Conservation (phyloP, 2,797 vertebrate species). For the Chrosomus eos region DNA sequence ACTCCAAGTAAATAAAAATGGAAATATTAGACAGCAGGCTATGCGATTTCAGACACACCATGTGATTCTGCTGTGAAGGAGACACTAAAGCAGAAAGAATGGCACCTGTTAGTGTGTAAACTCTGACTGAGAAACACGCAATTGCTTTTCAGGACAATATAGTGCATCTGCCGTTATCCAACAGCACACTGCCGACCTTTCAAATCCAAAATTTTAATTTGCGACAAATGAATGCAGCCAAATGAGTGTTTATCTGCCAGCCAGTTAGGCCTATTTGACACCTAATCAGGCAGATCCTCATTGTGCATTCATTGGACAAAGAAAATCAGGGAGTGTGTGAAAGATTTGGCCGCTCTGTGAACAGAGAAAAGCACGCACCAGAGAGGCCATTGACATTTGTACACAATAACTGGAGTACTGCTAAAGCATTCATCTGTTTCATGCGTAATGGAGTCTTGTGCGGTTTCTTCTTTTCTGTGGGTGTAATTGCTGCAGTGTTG, state of each 20-base stretch:
- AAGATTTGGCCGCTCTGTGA: background rate
- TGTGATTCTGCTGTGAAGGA: background rate
- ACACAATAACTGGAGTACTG: slow-evolving; percentile 37
- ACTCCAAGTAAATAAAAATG: no score
- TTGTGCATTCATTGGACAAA: slow-evolving; percentile 18
- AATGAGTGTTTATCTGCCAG: slow-evolving; percentile 25
- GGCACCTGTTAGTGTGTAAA: background rate
- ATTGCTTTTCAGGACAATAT: background rate
- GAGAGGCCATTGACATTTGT: slow-evolving; percentile 36
- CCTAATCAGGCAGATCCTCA: slow-evolving; percentile 18
- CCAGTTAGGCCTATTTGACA: slow-evolving; percentile 19
- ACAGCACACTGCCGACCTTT: background rate
- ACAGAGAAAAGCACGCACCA: slow-evolving; percentile 2
- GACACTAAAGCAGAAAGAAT: background rate
- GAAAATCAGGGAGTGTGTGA: slow-evolving; percentile 16
- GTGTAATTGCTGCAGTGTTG: slow-evolving; percentile 49
- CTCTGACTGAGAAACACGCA: background rate
- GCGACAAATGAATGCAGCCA: slow-evolving; percentile 7
- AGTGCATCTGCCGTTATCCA: background rate
- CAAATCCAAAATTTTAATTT: slow-evolving; percentile 28
- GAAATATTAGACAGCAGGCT: background rate
- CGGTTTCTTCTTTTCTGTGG: background rate
- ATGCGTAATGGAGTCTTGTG: slow-evolving; percentile 9
- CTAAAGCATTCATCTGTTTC: slow-evolving; percentile 38
- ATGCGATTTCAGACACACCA: background rate